Conservation (phyloP, 2,888 invertebrate genomes). For the Buathra laborator region DNA sequence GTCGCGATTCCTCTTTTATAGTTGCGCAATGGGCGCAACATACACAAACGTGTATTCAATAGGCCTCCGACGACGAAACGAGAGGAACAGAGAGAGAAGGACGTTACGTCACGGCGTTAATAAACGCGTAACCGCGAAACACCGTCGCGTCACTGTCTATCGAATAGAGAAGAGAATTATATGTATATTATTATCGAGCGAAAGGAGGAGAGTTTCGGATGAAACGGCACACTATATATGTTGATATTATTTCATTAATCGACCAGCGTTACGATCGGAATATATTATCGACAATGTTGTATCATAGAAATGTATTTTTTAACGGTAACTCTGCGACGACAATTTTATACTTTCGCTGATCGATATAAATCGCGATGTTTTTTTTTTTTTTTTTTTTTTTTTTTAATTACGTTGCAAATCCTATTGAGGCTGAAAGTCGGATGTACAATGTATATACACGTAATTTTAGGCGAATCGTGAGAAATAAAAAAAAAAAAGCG, state of each 20-base stretch:
- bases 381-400: not conserved
- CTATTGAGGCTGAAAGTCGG: not conserved
- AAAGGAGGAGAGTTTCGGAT: not conserved
- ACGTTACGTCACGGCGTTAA: slow-evolving; percentile 54
- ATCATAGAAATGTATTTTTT: not conserved
- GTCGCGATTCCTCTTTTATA: slow-evolving; percentile 25
- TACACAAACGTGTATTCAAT: not conserved
- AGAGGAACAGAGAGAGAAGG: not conserved
- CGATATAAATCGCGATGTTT: not conserved
- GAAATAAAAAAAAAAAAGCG: slow-evolving; percentile 11
- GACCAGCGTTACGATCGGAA: not conserved
- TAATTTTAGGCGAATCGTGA: slow-evolving; percentile 26
- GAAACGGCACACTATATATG: not conserved
- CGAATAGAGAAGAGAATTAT: not conserved
- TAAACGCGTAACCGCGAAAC: slow-evolving; percentile 53
- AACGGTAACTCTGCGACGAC: not conserved
- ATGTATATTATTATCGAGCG: slow-evolving; percentile 3
- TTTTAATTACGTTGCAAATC: not conserved
- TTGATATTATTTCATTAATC: not conserved
- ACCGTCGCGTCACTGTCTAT: slow-evolving; percentile 31
- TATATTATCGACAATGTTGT: not conserved
- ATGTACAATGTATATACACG: not conserved
- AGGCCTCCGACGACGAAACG: not conserved
- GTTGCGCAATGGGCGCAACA: slow-evolving; percentile 30
- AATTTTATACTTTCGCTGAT: not conserved